Base-by-base conservation (phyloP, 2,113 vertebrate species). In the Sinocyclocheilus grahami region DNA sequence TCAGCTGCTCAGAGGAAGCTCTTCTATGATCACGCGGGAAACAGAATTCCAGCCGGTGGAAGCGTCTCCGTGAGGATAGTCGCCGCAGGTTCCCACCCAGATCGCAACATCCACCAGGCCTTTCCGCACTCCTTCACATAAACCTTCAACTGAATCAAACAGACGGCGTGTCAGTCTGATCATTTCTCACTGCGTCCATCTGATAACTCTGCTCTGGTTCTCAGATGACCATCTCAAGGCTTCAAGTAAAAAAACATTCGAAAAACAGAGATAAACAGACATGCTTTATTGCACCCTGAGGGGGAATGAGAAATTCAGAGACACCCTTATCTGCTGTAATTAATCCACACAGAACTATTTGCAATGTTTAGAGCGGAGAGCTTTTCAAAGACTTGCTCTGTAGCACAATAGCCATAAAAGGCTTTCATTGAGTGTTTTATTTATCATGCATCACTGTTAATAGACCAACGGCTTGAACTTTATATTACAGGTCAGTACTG, bases 11-110 rank as follows among this genome's bases (percentile, higher is more conserved):
- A 18, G 12, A 39, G 96, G 96, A 39, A 97, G 87, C 89, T 97
- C 96, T 93, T 97, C 96, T 74, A 97, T 96, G 89, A 97, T 95
- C 90, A 97, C 94, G 8, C 96, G 95, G 87, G 96, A 97, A 84
- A 97, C 96, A 3, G 96, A 97, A 75, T 97, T 97, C 96, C 96
- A 97, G 76, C 96, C 96, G 11, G 96, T 97, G 33, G 96, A 97
- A 87, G 96, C 96, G 58, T 97, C 96, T 91, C 96, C 96, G 89
- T 93, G 95, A 1, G 95, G 96, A 80, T 96, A 97, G 86, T 97
- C 95, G 0, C 94, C 91, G 83, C 96, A 97, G 2, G 94, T 96
- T 11, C 96, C 96, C 0, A 97, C 95, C 96, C 96, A 97, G 90
- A 97, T 92, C 24, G 95, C 95, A 55, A 97, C 78, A 7, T 97